Conservation (phyloP, 1,140 invertebrate genomes). For the Cydia fagiglandana region DNA sequence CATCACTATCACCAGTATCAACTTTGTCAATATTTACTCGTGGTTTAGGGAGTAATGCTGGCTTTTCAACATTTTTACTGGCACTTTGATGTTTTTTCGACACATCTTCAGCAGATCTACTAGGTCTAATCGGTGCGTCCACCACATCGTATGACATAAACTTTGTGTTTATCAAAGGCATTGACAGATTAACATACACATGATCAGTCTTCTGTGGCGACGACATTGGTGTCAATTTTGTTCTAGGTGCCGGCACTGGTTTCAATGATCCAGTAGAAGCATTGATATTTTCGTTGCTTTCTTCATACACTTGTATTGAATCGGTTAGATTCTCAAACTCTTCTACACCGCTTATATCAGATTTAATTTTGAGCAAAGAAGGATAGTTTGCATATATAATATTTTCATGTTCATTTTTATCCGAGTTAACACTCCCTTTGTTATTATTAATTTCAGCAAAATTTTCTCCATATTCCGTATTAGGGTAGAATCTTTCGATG, state of each 20-base stretch:
- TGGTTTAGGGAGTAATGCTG: conserved; percentile 22
- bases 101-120: conserved; percentile 67
- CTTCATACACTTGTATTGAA: conserved; percentile 75
- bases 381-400: conserved; percentile 72
- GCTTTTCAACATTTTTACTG: conserved; percentile 37
- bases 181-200: conserved; percentile 72
- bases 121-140: conserved; percentile 63
- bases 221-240: conserved; percentile 60
- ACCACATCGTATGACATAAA: conserved; percentile 56
- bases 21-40: conserved; percentile 39
- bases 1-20: conserved; percentile 47
- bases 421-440: conserved; percentile 49
- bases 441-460: conserved; percentile 75
- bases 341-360: conserved; percentile 66
- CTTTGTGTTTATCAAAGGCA: conserved; percentile 68
- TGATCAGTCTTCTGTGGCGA: conserved; percentile 66
- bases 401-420: conserved; percentile 58
- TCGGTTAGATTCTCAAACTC: conserved; percentile 77
- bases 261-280: conserved; percentile 58
- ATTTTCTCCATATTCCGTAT: conserved; percentile 73
- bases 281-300: conserved; percentile 49
- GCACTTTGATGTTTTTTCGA: conserved; percentile 44
- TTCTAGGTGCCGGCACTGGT: conserved; percentile 70
- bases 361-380: conserved; percentile 56
- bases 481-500: conserved; percentile 76